These are phyloP conservation scores for Melanchra persicariae DNA, from an alignment of 2,888 invertebrate genomes.

Conservation along the genomic window DNA sequence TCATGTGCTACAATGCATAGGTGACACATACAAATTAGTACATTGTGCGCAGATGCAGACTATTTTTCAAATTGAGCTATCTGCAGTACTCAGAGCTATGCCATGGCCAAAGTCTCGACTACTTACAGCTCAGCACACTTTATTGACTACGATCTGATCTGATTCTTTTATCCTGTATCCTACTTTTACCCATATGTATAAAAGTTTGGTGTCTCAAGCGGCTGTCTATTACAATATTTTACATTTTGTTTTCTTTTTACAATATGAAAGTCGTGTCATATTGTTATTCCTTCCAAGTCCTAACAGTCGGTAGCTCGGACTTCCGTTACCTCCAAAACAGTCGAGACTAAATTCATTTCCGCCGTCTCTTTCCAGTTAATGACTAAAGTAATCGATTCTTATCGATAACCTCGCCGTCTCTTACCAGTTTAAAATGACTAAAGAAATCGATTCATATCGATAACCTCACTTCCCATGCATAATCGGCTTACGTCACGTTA, in stretches of 20 bases:
- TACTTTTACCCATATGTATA: too few relatives aligned
- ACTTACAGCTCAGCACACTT: too few relatives aligned
- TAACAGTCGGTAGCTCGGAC: neutral
- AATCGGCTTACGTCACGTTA: constrained; percentile 23
- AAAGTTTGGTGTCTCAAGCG: too few relatives aligned
- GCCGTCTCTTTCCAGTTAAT: neutral
- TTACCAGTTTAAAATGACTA: neutral
- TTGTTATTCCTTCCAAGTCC: constrained; percentile 30
- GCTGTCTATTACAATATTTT: too few relatives aligned
- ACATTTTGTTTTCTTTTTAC: too few relatives aligned
- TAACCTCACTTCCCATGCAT: constrained; percentile 18
- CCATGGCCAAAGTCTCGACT: too few relatives aligned
- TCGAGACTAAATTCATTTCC: constrained; percentile 22
- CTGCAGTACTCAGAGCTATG: too few relatives aligned
- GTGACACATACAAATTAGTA: neutral
- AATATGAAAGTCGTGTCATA: too few relatives aligned
- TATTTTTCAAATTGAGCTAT: too few relatives aligned
- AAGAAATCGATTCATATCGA: constrained; percentile 14
- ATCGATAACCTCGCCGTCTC: constrained; percentile 13
- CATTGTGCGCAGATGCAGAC: too few relatives aligned
- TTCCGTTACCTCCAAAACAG: constrained; percentile 18
- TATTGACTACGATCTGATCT: too few relatives aligned
- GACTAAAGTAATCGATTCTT: constrained; percentile 6
- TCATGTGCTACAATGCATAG: neutral
- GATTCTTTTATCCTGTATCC: too few relatives aligned